These are phyloP conservation scores for Megaceryle alcyon DNA, from an alignment of 2,797 vertebrate genomes.

Conservation along the genomic window DNA sequence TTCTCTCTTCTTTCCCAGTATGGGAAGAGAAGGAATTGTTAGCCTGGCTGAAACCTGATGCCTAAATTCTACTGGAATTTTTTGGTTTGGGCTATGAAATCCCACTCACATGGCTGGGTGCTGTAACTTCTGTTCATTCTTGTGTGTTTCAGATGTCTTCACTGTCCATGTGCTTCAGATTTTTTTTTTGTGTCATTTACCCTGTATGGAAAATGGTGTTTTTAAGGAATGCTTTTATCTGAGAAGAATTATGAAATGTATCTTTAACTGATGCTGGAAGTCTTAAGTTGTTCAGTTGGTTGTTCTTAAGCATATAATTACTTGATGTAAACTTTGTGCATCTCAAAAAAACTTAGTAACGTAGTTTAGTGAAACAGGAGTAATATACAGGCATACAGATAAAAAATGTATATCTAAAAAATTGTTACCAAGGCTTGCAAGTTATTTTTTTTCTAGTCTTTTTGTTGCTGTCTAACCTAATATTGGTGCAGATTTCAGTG, in stretches of 20 bases:
- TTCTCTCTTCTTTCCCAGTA: not conserved
- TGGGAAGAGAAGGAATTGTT: not conserved
- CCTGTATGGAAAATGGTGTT: rapidly evolving
- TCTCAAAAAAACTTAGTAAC: not conserved
- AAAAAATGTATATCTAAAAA: not conserved
- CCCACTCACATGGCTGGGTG: rapidly evolving
- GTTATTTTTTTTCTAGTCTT: not conserved
- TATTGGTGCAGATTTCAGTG: not conserved
- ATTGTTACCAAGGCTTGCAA: not conserved
- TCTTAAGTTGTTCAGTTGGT: not conserved
- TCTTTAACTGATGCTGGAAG: not conserved
- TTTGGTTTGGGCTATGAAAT: rapidly evolving
- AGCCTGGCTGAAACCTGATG: rapidly evolving
- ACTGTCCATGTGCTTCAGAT: rapidly evolving
- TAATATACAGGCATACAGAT: not conserved
- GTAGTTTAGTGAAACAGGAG: not conserved
- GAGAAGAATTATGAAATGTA: not conserved
- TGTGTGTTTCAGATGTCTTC: rapidly evolving
- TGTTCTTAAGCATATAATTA: not conserved
- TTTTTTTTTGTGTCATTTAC: not conserved
- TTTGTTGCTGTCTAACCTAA: not conserved
- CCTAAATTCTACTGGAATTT: not conserved
- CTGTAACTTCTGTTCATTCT: not conserved
- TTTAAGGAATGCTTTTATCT: not conserved
- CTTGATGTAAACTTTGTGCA: not conserved